Percentiles rank a stretch among this genome's conserved stretches.
Conservation (phyloP, 2,113 vertebrate genomes). For the Charina bottae region DNA sequence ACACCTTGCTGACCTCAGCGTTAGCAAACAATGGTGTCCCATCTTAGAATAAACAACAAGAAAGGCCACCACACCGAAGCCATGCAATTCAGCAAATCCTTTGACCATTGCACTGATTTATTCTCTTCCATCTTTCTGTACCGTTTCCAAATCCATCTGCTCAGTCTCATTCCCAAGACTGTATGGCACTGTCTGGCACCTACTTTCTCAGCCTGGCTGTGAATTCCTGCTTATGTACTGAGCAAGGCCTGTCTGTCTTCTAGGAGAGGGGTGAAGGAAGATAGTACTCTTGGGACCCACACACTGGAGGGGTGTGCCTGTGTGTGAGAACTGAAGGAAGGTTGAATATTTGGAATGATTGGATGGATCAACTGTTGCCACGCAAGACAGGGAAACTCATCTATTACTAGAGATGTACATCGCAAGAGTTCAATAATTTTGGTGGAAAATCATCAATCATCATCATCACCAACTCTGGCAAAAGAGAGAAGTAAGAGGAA, state of each 20-base stretch:
- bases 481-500: neutral
- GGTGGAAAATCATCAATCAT: neutral
- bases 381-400: neutral
- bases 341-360: neutral
- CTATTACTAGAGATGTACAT: neutral
- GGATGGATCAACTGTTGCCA: neutral
- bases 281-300: neutral
- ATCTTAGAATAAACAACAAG: neutral
- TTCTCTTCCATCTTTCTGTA: neutral
- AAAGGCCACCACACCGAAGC: neutral
- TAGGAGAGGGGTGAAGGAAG: neutral
- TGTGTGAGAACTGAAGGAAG: neutral
- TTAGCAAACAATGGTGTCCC: neutral
- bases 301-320: neutral
- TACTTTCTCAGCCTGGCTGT: neutral
- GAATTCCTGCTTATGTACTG: neutral
- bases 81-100: neutral
- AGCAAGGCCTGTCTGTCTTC: neutral
- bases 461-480: neutral
- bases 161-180: neutral
- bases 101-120: neutral
- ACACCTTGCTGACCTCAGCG: conserved; percentile 26
- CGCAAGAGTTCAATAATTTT: neutral
- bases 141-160: neutral
- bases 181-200: neutral